Evolutionary conservation across 2,888 invertebrate genomes (phyloP), one percentile per base, ranked within the genome.

Genomic region (Timema cristinae): DNA sequence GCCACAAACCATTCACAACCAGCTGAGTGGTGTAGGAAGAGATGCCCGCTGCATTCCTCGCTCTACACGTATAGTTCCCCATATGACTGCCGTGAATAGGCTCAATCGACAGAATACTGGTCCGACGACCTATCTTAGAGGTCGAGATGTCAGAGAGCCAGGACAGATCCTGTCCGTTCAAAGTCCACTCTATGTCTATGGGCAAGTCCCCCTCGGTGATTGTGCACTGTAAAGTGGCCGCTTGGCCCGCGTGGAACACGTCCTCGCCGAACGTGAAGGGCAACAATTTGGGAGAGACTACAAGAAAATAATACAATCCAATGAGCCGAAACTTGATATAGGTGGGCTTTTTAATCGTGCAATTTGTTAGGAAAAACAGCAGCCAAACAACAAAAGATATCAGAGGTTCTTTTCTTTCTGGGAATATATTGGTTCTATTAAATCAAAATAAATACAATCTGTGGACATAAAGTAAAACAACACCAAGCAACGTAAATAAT

Each of bases 141-240:
- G 32, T 32, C 32, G 32, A 32, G 32, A 32, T 4, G 32, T 32
- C 32, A 1, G 32, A 32, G 32, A 32, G 4, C 32, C 32, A 4
- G 32, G 32, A 32, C 32, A 32, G 84, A 32, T 32, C 32, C 32
- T 32, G 32, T 32, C 32, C 32, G 32, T 91, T 90, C 82, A 92
- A 89, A 72, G 87, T 88, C 92, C 92, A 92, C 69, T 85, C 84
- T 76, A 93, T 89, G 76, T 87, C 87, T 78, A 93, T 84, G 69
- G 93, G 93, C 75, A 89, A 83, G 82, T 92, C 92, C 74, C 92
- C 90, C 78, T 88, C 88, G 54, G 86, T 85, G 52, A 87, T 83
- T 56, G 84, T 84, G 78, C 88, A 88, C 61, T 84, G 83, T 6
- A 86, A 83, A 54, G 85, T 84, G 66, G 85, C 84, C 61, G 84